These are phyloP conservation scores for Diachrysia chrysitis DNA, from an alignment of 2,888 invertebrate genomes.

Conservation along the genomic window DNA sequence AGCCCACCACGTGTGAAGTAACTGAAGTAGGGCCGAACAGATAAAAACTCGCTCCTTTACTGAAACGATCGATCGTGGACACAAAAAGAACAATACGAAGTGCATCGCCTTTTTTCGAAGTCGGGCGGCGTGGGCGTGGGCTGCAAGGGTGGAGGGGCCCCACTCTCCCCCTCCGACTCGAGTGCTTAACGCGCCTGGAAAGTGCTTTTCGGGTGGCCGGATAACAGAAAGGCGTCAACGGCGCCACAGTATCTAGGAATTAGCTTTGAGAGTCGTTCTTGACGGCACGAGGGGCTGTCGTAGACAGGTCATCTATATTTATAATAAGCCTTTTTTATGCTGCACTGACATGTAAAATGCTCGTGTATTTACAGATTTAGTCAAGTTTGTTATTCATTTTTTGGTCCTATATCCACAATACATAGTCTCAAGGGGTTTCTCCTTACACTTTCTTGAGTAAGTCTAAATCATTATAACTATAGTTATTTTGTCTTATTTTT, in stretches of 20 bases:
- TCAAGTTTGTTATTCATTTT: neutral
- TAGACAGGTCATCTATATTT: constrained; percentile 53
- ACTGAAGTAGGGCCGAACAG: constrained; percentile 76
- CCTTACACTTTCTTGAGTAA: neutral
- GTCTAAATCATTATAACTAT: no score
- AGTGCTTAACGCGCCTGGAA: constrained; percentile 81
- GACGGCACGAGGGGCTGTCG: constrained; percentile 53
- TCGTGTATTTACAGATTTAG: neutral
- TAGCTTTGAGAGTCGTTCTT: constrained; percentile 70
- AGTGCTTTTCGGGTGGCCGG: constrained; percentile 83
- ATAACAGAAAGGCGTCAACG: constrained; percentile 80
- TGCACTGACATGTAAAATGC: constrained; percentile 4
- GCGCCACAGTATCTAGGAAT: constrained; percentile 71
- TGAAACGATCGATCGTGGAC: constrained; percentile 88
- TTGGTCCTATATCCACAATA: neutral
- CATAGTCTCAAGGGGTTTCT: neutral
- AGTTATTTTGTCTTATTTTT: no score
- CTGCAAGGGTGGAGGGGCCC: constrained; percentile 65
- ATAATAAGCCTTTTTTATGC: constrained; percentile 38
- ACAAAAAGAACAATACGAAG: constrained; percentile 88
- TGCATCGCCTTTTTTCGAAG: constrained; percentile 89
- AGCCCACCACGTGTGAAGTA: constrained; percentile 83
- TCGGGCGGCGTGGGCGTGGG: constrained; percentile 73
- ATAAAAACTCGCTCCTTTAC: constrained; percentile 87
- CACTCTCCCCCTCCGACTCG: constrained; percentile 65